These are phyloP conservation scores for Zaprionus capensis DNA, from an alignment of 1,140 invertebrate genomes.

Conservation along the genomic window DNA sequence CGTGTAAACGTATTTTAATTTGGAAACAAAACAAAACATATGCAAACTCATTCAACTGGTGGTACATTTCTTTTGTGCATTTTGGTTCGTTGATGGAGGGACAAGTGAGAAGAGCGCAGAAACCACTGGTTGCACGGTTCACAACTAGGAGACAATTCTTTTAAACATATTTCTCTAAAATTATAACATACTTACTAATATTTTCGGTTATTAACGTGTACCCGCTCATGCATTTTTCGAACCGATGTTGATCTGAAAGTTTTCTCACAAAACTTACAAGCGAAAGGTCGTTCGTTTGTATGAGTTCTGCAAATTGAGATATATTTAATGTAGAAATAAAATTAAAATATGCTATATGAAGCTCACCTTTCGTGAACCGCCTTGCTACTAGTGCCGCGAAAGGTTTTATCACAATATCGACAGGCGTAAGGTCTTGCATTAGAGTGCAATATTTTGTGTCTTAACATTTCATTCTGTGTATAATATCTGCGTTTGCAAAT, in stretches of 20 bases:
- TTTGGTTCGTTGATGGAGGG: slow-evolving; percentile 45
- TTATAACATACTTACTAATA: slow-evolving; percentile 49
- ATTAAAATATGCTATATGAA: background rate
- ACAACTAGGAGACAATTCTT: slow-evolving; percentile 43
- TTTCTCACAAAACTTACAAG: slow-evolving; percentile 88
- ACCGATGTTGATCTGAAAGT: slow-evolving; percentile 86
- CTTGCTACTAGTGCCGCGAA: slow-evolving; percentile 62
- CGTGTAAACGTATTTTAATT: slow-evolving; percentile 13
- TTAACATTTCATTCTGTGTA: slow-evolving; percentile 58
- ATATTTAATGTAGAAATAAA: background rate
- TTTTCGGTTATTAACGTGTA: slow-evolving; percentile 52
- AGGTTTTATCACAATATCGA: slow-evolving; percentile 58
- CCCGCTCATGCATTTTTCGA: slow-evolving; percentile 51
- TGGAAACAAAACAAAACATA: background rate
- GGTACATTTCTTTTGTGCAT: slow-evolving; percentile 39
- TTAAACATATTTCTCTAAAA: background rate
- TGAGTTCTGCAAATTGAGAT: slow-evolving; percentile 84
- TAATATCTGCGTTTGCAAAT: slow-evolving; percentile 58
- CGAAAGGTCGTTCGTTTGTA: slow-evolving; percentile 90
- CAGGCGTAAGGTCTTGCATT: slow-evolving; percentile 59
- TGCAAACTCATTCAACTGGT: background rate
- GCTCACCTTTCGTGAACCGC: slow-evolving; percentile 56
- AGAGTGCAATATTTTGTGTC: slow-evolving; percentile 60
- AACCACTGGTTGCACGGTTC: slow-evolving; percentile 62
- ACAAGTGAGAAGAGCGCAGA: slow-evolving; percentile 49